Conservation (phyloP, 2,113 vertebrate species). For the Oceanites oceanicus region DNA sequence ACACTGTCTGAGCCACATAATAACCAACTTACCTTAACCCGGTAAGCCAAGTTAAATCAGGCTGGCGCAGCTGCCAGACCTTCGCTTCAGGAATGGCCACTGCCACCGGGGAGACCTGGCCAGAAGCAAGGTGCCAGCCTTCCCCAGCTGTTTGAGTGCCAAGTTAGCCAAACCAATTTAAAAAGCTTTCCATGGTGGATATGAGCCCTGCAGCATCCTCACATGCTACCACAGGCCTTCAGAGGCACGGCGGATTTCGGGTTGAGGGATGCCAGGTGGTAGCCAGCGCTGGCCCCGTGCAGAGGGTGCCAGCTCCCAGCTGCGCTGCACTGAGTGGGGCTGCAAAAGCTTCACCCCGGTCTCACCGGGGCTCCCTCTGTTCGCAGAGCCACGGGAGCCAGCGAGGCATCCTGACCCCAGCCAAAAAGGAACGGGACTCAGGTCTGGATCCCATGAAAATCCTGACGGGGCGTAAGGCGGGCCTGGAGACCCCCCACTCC, state of each 20-base stretch:
- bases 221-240: fast-evolving
- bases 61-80: neutral
- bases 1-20: neutral
- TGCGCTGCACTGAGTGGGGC: neutral
- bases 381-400: neutral
- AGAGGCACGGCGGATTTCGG: fast-evolving
- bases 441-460: neutral
- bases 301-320: neutral
- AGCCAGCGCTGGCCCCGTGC: neutral
- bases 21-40: neutral
- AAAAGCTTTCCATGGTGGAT: neutral
- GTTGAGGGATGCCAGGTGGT: neutral
- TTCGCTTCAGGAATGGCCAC: neutral
- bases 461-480: fast-evolving
- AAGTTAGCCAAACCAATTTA: neutral
- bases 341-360: fast-evolving
- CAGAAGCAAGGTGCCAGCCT: neutral
- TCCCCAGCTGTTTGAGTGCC: neutral
- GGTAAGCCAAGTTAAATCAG: neutral
- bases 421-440: fast-evolving
- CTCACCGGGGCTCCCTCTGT: neutral
- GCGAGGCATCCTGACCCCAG: neutral
- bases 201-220: neutral
- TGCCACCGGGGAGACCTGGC: neutral
- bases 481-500: neutral